Percentiles rank a stretch among this genome's conserved stretches.
Evolutionary conservation across 2,797 vertebrate species (phyloP).

Genomic region (Epinephelus awoara): DNA sequence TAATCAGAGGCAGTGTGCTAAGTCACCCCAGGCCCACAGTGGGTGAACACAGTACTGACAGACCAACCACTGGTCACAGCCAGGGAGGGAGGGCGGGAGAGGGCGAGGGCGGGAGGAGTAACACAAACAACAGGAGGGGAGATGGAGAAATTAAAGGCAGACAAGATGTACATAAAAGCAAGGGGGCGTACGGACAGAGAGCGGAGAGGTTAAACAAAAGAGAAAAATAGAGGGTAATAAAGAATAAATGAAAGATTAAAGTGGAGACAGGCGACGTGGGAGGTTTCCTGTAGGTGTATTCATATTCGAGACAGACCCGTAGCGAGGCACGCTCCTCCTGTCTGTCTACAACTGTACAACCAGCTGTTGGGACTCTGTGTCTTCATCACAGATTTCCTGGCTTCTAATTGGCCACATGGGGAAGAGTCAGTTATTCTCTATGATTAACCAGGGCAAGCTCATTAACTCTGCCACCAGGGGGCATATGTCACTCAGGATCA

Average conservation of each 20-base stretch:
- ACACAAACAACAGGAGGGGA: slow-evolving; percentile 26
- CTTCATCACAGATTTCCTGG: slow-evolving; percentile 48
- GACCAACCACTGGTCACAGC: slow-evolving; percentile 59
- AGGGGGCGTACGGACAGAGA: not conserved
- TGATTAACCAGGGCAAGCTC: slow-evolving; percentile 59
- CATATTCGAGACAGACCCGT: not conserved
- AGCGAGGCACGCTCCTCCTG: slow-evolving; percentile 14
- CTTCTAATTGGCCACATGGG: slow-evolving; percentile 61
- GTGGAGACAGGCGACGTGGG: not conserved
- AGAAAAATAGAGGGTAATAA: not conserved
- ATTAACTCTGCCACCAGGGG: slow-evolving; percentile 79
- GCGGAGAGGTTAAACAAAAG: not conserved
- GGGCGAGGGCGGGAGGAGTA: not conserved
- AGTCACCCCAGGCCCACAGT: slow-evolving; percentile 67
- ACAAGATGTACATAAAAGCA: not conserved
- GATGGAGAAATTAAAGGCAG: not conserved
- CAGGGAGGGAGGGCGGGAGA: slow-evolving; percentile 3
- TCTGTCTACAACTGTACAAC: slow-evolving; percentile 24
- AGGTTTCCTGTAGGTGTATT: not conserved
- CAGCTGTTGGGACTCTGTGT: slow-evolving; percentile 45
- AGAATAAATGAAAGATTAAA: slow-evolving; percentile 14
- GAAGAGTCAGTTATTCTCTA: slow-evolving; percentile 39
- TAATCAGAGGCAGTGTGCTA: slow-evolving; percentile 67
- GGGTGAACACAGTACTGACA: slow-evolving; percentile 59
- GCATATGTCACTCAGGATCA: slow-evolving; percentile 77